Conservation (phyloP, 2,888 invertebrate genomes). For the Ornithoptera priamus region DNA sequence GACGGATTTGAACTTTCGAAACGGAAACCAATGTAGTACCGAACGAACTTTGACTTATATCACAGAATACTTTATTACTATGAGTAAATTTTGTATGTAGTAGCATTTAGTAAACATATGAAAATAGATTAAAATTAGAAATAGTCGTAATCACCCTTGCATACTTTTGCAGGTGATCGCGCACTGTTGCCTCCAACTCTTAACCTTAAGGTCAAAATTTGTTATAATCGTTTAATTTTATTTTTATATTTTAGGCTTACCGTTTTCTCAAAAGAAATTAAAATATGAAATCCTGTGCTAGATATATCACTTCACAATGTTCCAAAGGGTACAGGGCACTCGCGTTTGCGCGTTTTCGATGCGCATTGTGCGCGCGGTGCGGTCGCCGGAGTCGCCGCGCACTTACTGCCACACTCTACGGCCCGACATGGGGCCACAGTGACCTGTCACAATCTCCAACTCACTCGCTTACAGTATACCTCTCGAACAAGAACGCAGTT, state of each 20-base stretch:
- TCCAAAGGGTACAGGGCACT: conserved; percentile 57
- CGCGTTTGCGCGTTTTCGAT: conserved; percentile 52
- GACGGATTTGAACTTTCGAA: conserved; percentile 40
- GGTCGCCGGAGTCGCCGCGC: conserved; percentile 62
- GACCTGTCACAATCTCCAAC: conserved; percentile 39
- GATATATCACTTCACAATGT: conserved; percentile 65
- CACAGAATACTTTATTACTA: background rate
- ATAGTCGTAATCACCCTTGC: conserved; percentile 41
- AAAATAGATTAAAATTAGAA: conserved; percentile 38
- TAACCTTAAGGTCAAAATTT: conserved; percentile 28
- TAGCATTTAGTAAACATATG: conserved; percentile 10
- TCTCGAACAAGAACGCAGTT: background rate
- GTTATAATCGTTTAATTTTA: background rate
- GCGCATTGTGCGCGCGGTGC: conserved; percentile 54
- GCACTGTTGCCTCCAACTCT: conserved; percentile 40
- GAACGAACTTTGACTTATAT: background rate
- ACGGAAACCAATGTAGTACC: conserved; percentile 31
- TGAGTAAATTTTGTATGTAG: background rate
- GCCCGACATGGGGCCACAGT: conserved; percentile 33
- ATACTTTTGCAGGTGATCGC: conserved; percentile 70
- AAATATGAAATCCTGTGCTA: conserved; percentile 53
- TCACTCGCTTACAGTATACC: conserved; percentile 37
- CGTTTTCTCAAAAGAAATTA: conserved; percentile 36
- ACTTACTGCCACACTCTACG: conserved; percentile 53
- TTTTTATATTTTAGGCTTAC: conserved; percentile 40